Evolutionary conservation across 1,140 invertebrate species (phyloP), one percentile per base, ranked within the genome.

Genomic region (Archegozetes longisetosus): DNA sequence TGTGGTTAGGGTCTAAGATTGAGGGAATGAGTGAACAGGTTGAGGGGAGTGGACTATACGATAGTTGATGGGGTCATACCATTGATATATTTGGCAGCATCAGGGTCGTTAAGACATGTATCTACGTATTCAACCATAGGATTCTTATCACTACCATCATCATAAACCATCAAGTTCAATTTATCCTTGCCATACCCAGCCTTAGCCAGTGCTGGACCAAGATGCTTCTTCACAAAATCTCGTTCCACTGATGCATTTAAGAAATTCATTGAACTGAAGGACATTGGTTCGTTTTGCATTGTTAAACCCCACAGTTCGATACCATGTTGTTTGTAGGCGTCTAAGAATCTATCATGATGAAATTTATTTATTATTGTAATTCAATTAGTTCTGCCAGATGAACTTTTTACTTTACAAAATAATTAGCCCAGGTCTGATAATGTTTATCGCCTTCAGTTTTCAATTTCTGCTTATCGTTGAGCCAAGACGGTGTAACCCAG

Each of bases 401-500:
- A 9, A 61, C 55, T 27, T 64, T 62, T 70, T 72, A 79, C 78
- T 78, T 84, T 1, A 85, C 67, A 68, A 86, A 79, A 67, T 93
- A 93, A 65, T 88, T 74, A 0, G 85, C 86, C 75, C 81, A 93
- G 0, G 79, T 70, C 69, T 86, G 79, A 67, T 86, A 90, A 68
- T 83, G 87, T 55, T 81, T 61, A 17, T 64, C 62, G 1, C 79
- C 80, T 22, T 69, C 66, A 13, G 77, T 77, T 58, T 71, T 74
- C 64, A 78, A 72, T 55, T 70, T 72, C 23, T 82, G 74, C 65
- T 84, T 88, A 0, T 81, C 84, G 73, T 96, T 96, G 90, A 96
- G 95, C 90, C 89, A 96, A 4, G 75, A 71, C 0, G 92, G 92
- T 0, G 91, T 78, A 56, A 82, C 83, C 91, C 91, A 95, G 0